A percentile compares a stretch with the other conserved stretches of the same genome.
Evolutionary conservation across 1,140 invertebrate species (phyloP).

Genomic region (Halictus rubicundus): DNA sequence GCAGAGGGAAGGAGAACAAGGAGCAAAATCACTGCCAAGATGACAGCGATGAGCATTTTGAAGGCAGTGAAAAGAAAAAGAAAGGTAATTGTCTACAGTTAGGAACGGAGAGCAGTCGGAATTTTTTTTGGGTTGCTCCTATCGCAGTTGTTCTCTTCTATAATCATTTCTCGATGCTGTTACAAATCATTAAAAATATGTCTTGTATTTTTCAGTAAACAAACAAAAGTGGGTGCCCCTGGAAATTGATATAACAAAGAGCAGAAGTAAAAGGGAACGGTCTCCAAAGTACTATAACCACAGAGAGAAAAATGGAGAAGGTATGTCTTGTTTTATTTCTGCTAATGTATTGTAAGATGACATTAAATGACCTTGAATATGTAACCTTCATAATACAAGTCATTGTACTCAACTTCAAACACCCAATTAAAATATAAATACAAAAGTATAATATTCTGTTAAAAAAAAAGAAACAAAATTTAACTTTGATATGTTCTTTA

Average conservation of each 20-base stretch:
- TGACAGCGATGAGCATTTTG: constrained; percentile 75
- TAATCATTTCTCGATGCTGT: not conserved
- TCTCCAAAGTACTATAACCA: constrained; percentile 76
- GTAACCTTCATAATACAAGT: too few species aligned
- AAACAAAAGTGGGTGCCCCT: constrained; percentile 90
- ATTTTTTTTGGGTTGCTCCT: not conserved
- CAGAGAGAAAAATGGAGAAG: constrained; percentile 76
- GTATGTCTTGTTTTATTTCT: constrained; percentile 49
- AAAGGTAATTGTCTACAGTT: constrained; percentile 73
- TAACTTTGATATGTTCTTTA: too few species aligned
- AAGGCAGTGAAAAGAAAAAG: constrained; percentile 78
- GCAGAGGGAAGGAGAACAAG: constrained; percentile 76
- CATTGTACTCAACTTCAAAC: too few species aligned
- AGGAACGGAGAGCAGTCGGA: not conserved
- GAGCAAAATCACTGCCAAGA: constrained; percentile 76
- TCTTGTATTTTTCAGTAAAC: constrained; percentile 76
- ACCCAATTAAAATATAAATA: too few species aligned
- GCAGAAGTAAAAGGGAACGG: constrained; percentile 73
- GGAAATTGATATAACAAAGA: constrained; percentile 85
- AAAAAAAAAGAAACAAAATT: too few species aligned
- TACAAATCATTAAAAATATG: constrained; percentile 12
- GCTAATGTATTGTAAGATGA: too few species aligned
- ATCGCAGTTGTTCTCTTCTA: constrained; percentile 15
- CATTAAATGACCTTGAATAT: too few species aligned
- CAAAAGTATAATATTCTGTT: too few species aligned